Percentiles rank a stretch among this genome's conserved stretches.
phyloP scores from a whole-genome alignment of 2,888 invertebrate species.

The Listrodromus nycthemerus region DNA sequence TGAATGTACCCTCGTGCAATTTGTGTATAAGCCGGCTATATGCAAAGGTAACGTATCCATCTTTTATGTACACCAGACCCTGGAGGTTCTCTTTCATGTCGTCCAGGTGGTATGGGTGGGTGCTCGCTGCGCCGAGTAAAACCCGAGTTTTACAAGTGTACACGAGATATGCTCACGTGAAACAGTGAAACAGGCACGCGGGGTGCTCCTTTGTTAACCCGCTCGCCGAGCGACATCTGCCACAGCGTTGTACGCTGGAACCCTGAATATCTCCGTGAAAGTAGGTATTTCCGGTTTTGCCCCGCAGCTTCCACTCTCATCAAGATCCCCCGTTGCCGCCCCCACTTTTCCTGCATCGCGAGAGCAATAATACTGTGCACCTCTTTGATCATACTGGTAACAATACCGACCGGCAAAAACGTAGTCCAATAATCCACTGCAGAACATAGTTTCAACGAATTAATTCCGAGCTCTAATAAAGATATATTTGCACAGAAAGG shows the following conservation, averaged over 20 bases:
- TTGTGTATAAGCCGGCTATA: neutral
- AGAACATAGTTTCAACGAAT: neutral
- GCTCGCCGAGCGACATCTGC: conserved; percentile 29
- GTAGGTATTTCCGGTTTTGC: conserved; percentile 48
- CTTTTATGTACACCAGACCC: neutral
- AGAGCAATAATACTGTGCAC: neutral
- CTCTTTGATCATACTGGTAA: conserved; percentile 23
- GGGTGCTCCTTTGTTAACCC: conserved; percentile 35
- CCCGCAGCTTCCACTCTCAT: conserved; percentile 6
- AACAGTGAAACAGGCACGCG: conserved; percentile 12
- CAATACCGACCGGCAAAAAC: neutral
- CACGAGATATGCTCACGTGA: conserved; percentile 26
- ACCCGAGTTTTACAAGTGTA: conserved; percentile 13
- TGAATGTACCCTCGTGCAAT: neutral
- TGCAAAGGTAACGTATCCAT: conserved; percentile 7
- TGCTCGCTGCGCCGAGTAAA: conserved; percentile 1
- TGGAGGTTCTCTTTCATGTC: conserved; percentile 48
- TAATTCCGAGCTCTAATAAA: neutral
- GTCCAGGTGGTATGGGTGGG: neutral
- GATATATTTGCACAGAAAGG: neutral
- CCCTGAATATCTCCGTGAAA: conserved; percentile 11
- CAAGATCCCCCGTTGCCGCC: neutral
- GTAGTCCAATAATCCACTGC: neutral
- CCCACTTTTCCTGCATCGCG: neutral
- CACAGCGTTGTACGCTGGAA: neutral